Evolutionary conservation across 1,140 invertebrate species (phyloP), one percentile per base, ranked within the genome.

Genomic region (Reticulitermes speratus): DNA sequence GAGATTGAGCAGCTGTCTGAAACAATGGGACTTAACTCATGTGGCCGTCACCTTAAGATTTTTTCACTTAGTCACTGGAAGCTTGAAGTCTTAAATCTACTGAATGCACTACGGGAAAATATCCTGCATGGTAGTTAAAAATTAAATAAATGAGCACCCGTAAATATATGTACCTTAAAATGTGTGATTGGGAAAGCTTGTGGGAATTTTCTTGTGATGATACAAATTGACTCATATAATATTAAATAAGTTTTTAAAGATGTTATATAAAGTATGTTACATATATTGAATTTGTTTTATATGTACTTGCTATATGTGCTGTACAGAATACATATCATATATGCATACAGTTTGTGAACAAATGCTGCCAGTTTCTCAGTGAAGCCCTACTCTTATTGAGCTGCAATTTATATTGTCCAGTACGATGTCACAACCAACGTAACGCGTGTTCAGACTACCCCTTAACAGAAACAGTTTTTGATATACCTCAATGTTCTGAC

Each of bases 201-300:
- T 14, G n/a, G 3, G 65, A 75, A 75, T 30, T 5, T 55, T 48
- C 12, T 65, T 75, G 65, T 75, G 65, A 75, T 75, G n/a, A 75
- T 25, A 3, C 65, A 75, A 9, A 30, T 30, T 75, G 65, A 75
- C n/a, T 75, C 65, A 75, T 75, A 12, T 69, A 69, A 69, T 69
- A 75, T 75, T n/a, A 75, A 75, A 75, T 75, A 75, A 30, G 65
- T 75, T 25, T 75, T 75, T 75, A 75, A 75, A 55, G 19, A 75
- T 75, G 65, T 75, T 75, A 75, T 75, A 75, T 75, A 8, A 30
- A 75, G 9, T n/a, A 75, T 75, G 65, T 75, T 75, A 30, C 25
- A 75, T 75, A 75, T 75, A 75, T 75, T 75, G 65, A 75, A 75
- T n/a, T n/a, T 75, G 25, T 25, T 75, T 75, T 75, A 25, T 75